phyloP scores from a whole-genome alignment of 2,888 invertebrate genomes.

The Tenthredo scrophulariae region DNA sequence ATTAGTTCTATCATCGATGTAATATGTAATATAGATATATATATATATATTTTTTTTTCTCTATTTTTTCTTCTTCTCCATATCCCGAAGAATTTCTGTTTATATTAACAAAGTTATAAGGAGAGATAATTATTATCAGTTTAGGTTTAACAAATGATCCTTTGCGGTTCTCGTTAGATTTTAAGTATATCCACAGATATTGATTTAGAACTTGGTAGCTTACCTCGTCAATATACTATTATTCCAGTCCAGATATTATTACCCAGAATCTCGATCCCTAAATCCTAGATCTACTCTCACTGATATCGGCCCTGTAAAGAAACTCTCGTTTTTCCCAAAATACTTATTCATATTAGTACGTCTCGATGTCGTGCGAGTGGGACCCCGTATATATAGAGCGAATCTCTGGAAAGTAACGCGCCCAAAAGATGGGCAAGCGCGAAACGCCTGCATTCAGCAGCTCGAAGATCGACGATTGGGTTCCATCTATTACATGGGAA shows the following conservation, averaged over 20 bases:
- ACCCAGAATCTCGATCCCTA: neutral
- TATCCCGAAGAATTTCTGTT: neutral
- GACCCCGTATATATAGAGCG: neutral
- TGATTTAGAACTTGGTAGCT: neutral
- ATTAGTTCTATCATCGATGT: conserved; percentile 3
- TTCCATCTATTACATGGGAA: too few species aligned
- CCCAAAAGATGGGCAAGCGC: too few species aligned
- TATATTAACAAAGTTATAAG: neutral
- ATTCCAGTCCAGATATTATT: neutral
- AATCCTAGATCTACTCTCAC: neutral
- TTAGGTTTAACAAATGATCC: neutral
- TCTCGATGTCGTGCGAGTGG: neutral
- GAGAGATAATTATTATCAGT: neutral
- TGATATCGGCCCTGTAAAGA: neutral
- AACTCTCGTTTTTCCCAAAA: neutral
- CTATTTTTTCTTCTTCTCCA: neutral
- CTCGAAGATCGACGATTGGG: too few species aligned
- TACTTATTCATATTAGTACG: neutral
- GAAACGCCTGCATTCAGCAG: too few species aligned
- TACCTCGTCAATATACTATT: neutral
- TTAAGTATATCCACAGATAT: neutral
- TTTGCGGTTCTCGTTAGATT: neutral
- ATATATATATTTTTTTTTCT: neutral
- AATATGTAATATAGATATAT: neutral
- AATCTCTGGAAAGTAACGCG: too few species aligned